phyloP scores from a whole-genome alignment of 2,113 vertebrate genomes.

The Thermophis baileyi region DNA sequence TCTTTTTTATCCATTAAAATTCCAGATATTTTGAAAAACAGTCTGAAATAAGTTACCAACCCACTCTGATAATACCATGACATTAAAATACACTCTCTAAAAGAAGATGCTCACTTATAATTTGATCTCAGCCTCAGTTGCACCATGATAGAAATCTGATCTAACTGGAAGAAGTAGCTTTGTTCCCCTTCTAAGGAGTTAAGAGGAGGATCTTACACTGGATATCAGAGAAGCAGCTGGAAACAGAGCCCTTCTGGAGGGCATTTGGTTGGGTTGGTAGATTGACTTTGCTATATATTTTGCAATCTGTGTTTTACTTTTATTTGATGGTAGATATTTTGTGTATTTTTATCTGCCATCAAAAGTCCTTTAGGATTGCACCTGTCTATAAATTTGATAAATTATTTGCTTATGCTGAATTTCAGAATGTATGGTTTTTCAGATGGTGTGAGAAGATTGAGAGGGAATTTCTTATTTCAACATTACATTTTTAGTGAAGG shows the following conservation, averaged over 20 bases:
- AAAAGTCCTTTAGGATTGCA: background rate
- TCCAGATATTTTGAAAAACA: background rate
- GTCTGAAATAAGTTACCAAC: background rate
- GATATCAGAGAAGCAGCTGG: background rate
- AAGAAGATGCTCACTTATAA: background rate
- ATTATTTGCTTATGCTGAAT: background rate
- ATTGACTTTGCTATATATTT: background rate
- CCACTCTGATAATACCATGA: background rate
- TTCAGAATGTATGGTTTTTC: background rate
- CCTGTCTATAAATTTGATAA: background rate
- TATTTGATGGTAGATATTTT: background rate
- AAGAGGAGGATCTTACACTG: background rate
- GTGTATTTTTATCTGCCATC: background rate
- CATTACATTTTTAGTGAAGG: background rate
- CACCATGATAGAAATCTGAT: background rate
- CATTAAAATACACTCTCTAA: background rate
- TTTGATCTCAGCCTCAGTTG: background rate
- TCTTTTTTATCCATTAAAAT: background rate
- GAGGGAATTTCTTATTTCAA: background rate
- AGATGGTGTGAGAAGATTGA: background rate
- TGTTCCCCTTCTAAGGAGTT: background rate
- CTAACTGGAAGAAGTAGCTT: background rate
- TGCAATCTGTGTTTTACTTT: background rate
- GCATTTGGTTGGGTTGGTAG: background rate
- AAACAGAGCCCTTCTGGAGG: background rate